Evolutionary conservation across 1,140 invertebrate species (phyloP).

Genomic region (Orchesella cincta): DNA sequence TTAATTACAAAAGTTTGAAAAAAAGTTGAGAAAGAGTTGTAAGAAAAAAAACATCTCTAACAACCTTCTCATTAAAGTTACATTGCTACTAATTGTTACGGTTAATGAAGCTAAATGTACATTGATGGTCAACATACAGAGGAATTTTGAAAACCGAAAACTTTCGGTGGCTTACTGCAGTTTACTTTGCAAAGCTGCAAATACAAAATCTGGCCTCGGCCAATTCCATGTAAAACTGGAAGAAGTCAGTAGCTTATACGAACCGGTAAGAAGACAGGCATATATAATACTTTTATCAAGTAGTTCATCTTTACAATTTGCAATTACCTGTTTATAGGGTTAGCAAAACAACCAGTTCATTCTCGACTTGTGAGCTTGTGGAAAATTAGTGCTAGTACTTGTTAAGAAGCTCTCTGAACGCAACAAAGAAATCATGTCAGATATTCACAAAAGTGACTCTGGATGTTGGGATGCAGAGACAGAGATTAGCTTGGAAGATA

Average conservation of each 20-base stretch:
- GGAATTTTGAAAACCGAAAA: neutral
- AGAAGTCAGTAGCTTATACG: slow-evolving; percentile 1
- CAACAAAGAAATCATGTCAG: neutral
- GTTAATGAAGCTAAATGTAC: too few species aligned
- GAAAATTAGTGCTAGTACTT: too few species aligned
- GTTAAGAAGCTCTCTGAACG: neutral
- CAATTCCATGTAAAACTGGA: neutral
- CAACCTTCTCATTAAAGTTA: too few species aligned
- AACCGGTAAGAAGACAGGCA: slow-evolving; percentile 27
- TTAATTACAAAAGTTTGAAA: too few species aligned
- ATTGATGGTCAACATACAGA: slow-evolving; percentile 16
- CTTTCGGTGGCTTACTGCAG: slow-evolving; percentile 22
- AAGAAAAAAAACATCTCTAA: too few species aligned
- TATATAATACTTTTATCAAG: too few species aligned
- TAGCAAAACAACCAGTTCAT: too few species aligned
- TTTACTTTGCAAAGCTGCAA: slow-evolving; percentile 23
- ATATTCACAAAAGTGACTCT: neutral
- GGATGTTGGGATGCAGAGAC: slow-evolving; percentile 14
- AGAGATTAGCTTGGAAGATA: neutral
- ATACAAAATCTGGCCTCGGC: slow-evolving; percentile 20
- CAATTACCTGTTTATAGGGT: too few species aligned
- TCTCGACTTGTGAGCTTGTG: neutral
- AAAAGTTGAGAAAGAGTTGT: too few species aligned
- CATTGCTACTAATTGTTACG: too few species aligned
- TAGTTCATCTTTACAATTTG: too few species aligned